Conservation (phyloP, 2,113 vertebrate genomes). For the Grus americana region DNA sequence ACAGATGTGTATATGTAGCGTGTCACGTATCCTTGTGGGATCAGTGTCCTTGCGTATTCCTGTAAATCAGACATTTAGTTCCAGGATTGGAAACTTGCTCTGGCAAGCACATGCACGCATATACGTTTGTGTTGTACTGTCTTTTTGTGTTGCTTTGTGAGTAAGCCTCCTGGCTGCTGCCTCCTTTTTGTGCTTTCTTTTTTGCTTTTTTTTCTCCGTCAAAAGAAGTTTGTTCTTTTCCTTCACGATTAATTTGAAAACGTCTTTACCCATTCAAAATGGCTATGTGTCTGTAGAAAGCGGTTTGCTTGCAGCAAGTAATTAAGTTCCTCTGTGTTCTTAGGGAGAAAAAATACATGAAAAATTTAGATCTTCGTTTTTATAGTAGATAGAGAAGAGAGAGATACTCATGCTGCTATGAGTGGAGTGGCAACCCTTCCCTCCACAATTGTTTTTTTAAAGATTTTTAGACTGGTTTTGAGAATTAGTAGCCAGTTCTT, state of each 20-base stretch:
- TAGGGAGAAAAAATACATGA: not conserved
- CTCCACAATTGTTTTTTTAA: no score
- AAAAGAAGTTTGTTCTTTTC: not conserved
- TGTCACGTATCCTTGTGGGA: not conserved
- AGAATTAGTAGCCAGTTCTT: not conserved
- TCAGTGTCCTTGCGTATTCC: not conserved
- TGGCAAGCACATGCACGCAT: rapidly evolving
- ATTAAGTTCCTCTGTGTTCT: not conserved
- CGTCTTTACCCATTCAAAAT: not conserved
- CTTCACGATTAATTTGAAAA: not conserved
- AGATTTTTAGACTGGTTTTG: not conserved
- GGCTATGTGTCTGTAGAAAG: not conserved
- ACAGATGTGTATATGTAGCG: not conserved
- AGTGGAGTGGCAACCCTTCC: not conserved
- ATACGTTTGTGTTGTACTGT: not conserved
- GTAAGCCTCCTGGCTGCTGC: not conserved
- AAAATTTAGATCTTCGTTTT: not conserved
- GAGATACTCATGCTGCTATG: not conserved
- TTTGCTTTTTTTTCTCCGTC: no score
- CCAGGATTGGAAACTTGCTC: not conserved
- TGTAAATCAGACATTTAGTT: not conserved
- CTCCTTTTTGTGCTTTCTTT: not conserved
- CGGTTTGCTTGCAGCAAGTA: not conserved
- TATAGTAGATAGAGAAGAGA: not conserved
- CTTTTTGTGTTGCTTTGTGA: not conserved